Evolutionary conservation across 1,140 invertebrate species (phyloP), one percentile per base, ranked within the genome.

Genomic region (Trichonephila clavipes): DNA sequence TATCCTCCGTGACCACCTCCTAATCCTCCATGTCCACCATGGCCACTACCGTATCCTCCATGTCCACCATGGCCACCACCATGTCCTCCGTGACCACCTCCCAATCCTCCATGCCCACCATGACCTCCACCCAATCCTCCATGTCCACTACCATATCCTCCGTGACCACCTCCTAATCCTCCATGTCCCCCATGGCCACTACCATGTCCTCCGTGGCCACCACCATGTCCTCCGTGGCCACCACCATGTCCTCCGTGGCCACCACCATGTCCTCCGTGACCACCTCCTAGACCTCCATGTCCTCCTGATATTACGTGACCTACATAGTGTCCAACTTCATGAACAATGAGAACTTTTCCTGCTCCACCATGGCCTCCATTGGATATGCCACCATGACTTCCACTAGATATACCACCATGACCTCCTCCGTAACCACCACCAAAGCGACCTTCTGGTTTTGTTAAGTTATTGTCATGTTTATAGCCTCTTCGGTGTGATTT

Each of bases 291-390:
- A 21, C 72, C 90, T n/a, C 90, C 90, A 59, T 77, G 59, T 16
- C 90, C 88, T 61, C 88, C 69, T 18, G 72, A 40, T 88, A 62
- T 64, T 83, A 81, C 83, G 72, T 77, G 40, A 8, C 91, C 91
- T 24, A 21, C 91, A 72, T 86, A 85, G 72, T 92, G 62, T 64
- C 91, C 91, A 87, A 92, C 51, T 72, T 92, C 91, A 87, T 92
- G 91, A 87, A 83, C 91, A 69, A 92, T 92, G 24, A 92, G 91
- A 28, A 92, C 91, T 92, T 92, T 92, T 87, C 91, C 91, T 28
- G 82, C 58, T 51, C 91, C 82, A 64, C 91, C 90, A 83, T 89
- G n/a, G 19, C 58, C 59, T 10, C 40, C 64, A 8, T 2, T 44
- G 34, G 58, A 51, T 51, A 51, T 51, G 34, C 21, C 44, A 6